A percentile compares a stretch with the other conserved stretches of the same genome.
Conservation (phyloP, 2,113 vertebrate species). For the Euleptes europaea region DNA sequence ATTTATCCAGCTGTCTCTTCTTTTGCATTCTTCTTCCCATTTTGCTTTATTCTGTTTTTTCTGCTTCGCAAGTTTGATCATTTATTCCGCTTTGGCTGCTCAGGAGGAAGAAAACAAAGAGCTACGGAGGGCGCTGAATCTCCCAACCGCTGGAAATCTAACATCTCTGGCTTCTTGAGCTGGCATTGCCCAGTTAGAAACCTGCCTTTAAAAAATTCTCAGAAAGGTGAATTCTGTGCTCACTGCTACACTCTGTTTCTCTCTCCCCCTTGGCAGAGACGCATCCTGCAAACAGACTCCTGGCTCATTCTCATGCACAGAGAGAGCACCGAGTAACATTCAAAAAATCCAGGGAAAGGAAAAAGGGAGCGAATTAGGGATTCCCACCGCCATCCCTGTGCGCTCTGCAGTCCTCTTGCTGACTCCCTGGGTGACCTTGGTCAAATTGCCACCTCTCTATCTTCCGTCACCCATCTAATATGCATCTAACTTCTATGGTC, state of each 20-base stretch:
- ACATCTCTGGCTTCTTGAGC: too few relatives aligned
- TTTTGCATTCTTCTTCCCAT: too few relatives aligned
- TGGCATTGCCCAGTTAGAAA: too few relatives aligned
- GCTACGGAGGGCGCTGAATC: too few relatives aligned
- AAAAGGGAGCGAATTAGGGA: conserved; percentile 14
- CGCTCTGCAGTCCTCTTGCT: conserved; percentile 3
- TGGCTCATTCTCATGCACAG: conserved; percentile 2
- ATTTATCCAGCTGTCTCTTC: too few relatives aligned
- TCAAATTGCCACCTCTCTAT: conserved; percentile 35
- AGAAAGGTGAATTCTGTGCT: not conserved
- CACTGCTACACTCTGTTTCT: not conserved
- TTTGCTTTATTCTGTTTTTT: too few relatives aligned
- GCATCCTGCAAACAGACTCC: not conserved
- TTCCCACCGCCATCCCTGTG: not conserved
- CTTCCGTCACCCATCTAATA: conserved; percentile 52
- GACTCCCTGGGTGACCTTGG: conserved; percentile 51
- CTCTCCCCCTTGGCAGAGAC: not conserved
- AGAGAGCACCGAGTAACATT: not conserved
- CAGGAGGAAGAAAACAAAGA: too few relatives aligned
- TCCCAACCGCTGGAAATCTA: too few relatives aligned
- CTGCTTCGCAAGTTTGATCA: too few relatives aligned
- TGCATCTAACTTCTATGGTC: conserved; percentile 24
- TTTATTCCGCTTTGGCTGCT: too few relatives aligned
- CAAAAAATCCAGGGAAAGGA: conserved; percentile 1
- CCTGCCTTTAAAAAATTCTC: too few relatives aligned